Conservation (phyloP, 2,888 invertebrate species). For the Phrixothrix hirtus region DNA sequence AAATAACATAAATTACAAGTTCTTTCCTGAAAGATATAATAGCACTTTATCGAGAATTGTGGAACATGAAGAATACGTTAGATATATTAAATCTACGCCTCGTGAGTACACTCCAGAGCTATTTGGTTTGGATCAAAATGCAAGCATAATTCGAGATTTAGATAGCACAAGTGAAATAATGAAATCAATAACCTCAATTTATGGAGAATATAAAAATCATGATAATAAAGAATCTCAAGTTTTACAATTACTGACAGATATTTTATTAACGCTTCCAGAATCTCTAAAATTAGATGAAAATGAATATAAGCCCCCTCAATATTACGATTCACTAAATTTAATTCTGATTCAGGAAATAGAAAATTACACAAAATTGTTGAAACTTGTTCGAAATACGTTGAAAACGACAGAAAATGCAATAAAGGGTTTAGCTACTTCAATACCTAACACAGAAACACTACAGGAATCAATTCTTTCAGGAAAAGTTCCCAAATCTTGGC, state of each 20-base stretch:
- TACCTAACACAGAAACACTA: conserved; percentile 76
- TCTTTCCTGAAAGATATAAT: conserved; percentile 44
- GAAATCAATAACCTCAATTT: conserved; percentile 74
- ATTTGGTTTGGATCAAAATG: conserved; percentile 88
- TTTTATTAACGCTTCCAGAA: conserved; percentile 59
- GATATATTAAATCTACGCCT: conserved; percentile 76
- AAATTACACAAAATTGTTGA: conserved; percentile 67
- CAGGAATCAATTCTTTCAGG: conserved; percentile 71
- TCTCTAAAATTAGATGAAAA: conserved; percentile 71
- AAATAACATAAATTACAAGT: conserved; percentile 65
- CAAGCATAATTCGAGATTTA: conserved; percentile 84
- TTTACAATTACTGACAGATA: conserved; percentile 68
- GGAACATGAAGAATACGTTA: conserved; percentile 73
- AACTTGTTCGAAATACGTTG: conserved; percentile 70
- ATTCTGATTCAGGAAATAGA: conserved; percentile 80
- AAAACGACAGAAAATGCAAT: conserved; percentile 77
- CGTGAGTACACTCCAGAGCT: conserved; percentile 80
- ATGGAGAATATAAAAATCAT: conserved; percentile 63
- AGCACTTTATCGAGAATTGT: conserved; percentile 73
- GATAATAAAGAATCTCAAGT: conserved; percentile 70
- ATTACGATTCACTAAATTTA: conserved; percentile 83
- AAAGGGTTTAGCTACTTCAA: conserved; percentile 84
- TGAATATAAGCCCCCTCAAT: conserved; percentile 69
- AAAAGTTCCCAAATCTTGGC: conserved; percentile 81
- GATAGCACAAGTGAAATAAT: conserved; percentile 74